phyloP scores from a whole-genome alignment of 1,140 invertebrate genomes.

The Pseudomyrmex pallidus region DNA sequence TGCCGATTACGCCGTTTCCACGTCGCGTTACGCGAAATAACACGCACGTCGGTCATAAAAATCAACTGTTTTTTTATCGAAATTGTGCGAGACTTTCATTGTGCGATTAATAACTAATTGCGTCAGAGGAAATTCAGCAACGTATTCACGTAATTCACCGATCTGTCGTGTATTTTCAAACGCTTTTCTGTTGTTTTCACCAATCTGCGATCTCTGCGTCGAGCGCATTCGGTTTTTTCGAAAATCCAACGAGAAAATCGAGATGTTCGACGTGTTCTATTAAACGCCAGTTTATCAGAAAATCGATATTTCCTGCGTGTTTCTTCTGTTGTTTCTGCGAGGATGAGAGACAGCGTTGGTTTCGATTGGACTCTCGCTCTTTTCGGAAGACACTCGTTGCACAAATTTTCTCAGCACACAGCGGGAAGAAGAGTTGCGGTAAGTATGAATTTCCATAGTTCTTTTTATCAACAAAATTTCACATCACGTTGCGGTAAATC shows the following conservation, averaged over 20 bases:
- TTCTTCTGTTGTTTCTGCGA: slow-evolving; percentile 14
- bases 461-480: neutral
- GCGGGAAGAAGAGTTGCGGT: slow-evolving; percentile 11
- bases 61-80: neutral
- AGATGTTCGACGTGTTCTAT: slow-evolving; percentile 82
- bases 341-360: slow-evolving; percentile 1
- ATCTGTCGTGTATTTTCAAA: neutral
- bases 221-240: slow-evolving; percentile 79
- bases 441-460: slow-evolving; percentile 48
- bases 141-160: neutral
- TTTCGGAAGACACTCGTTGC: neutral
- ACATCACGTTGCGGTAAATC: no score
- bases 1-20: slow-evolving; percentile 1
- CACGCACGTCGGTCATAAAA: neutral
- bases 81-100: neutral
- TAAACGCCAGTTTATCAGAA: slow-evolving; percentile 84
- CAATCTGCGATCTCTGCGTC: slow-evolving; percentile 35
- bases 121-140: neutral
- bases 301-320: slow-evolving; percentile 65
- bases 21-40: slow-evolving; percentile 4
- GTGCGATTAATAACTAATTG: neutral
- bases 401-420: neutral
- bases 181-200: neutral
- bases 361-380: neutral
- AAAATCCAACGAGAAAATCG: slow-evolving; percentile 76